Percentiles rank a stretch among this genome's conserved stretches.
Evolutionary conservation across 2,797 vertebrate species (phyloP).

Genomic region (Orestias chungarensis): DNA sequence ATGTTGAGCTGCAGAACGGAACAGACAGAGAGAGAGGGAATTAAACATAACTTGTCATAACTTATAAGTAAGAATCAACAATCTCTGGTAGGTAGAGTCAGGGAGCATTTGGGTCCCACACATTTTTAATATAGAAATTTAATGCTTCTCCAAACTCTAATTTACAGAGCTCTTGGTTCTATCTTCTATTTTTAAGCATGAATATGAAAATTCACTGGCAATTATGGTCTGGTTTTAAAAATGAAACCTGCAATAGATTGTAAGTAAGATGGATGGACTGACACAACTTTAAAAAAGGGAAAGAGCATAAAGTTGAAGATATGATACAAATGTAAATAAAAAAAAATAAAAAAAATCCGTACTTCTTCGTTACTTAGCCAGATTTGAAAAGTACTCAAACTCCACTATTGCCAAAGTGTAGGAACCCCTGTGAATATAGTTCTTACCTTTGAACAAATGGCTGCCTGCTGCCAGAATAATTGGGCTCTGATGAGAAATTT

Average conservation of each 20-base stretch:
- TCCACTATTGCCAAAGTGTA: background rate
- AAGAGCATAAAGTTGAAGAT: background rate
- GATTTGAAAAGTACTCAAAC: background rate
- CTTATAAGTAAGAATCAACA: constrained; percentile 38
- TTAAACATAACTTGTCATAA: constrained; percentile 56
- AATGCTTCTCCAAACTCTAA: background rate
- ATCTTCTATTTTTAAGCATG: background rate
- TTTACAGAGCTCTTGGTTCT: background rate
- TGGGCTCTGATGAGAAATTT: constrained; percentile 99
- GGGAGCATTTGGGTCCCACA: constrained; percentile 76
- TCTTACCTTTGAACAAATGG: constrained; percentile 99
- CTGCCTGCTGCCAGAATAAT: constrained; percentile 99
- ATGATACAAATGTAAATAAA: background rate
- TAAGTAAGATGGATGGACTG: background rate
- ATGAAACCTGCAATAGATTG: background rate
- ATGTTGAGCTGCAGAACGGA: constrained; percentile 91
- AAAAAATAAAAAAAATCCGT: background rate
- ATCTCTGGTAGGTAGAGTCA: constrained; percentile 62
- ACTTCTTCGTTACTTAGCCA: background rate
- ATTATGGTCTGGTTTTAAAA: background rate
- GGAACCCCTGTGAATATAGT: constrained; percentile 68
- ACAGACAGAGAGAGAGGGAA: constrained; percentile 21
- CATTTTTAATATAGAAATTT: background rate
- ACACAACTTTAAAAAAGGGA: background rate
- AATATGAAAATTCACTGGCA: background rate